A percentile compares a stretch with the other conserved stretches of the same genome.
Evolutionary conservation across 64 coral and sea anemone species (phyloP).

Genomic region (Actinia tenebrosa): DNA sequence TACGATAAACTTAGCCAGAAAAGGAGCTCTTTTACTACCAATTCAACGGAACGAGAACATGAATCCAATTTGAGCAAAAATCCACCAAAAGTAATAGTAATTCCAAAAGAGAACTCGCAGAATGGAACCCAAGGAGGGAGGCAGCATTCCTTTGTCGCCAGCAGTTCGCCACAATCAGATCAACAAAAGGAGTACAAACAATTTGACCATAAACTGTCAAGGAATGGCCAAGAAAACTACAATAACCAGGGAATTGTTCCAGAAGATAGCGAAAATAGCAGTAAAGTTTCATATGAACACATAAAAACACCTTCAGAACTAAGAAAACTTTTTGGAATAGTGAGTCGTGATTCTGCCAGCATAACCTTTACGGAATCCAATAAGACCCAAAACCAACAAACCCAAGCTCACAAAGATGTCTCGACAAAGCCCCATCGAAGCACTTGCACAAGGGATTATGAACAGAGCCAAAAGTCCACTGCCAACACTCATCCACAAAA

Average conservation of each 20-base stretch:
- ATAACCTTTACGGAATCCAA: neutral
- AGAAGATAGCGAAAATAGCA: neutral
- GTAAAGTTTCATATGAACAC: slow-evolving; percentile 54
- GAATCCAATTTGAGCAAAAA: neutral
- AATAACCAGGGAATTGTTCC: neutral
- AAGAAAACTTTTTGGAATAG: slow-evolving; percentile 57
- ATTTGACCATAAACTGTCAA: slow-evolving; percentile 23
- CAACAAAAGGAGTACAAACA: slow-evolving; percentile 23
- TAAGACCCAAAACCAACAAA: neutral
- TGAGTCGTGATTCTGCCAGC: neutral
- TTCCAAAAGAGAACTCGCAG: neutral
- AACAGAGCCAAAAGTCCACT: slow-evolving; percentile 8
- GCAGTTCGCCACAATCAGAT: slow-evolving; percentile 1
- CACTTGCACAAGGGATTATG: neutral
- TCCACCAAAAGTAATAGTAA: neutral
- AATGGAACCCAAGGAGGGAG: neutral
- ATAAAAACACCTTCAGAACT: slow-evolving; percentile 46
- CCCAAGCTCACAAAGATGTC: neutral
- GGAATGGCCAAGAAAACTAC: slow-evolving; percentile 10
- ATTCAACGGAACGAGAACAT: neutral
- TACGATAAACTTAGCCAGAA: neutral
- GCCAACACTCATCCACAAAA: neutral
- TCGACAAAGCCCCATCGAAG: neutral
- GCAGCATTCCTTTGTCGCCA: slow-evolving; percentile 29
- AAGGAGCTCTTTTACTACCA: slow-evolving; percentile 15